phyloP scores from a whole-genome alignment of 2,797 vertebrate genomes.

The Mormyrus hasselquistii region DNA sequence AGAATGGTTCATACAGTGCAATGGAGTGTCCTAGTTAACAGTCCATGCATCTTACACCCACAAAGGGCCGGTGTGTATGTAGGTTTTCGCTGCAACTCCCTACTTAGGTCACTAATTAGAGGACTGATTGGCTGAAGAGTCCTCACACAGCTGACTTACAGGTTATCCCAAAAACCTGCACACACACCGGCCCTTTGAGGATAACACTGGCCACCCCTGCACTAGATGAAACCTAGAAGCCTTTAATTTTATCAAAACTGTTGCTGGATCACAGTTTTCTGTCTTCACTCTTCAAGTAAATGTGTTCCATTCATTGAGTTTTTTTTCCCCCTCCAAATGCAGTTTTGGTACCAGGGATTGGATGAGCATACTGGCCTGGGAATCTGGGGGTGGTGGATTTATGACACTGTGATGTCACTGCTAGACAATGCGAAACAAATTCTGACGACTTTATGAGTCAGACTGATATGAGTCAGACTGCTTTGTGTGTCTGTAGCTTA shows the following conservation, averaged over 20 bases:
- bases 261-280: background rate
- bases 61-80: no score
- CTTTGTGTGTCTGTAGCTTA: background rate
- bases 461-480: background rate
- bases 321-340: background rate
- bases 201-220: no score
- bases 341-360: background rate
- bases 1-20: background rate
- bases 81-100: no score
- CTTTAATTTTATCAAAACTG: background rate
- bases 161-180: no score
- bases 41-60: background rate
- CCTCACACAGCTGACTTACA: no score
- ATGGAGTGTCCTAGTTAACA: background rate
- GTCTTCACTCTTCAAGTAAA: background rate
- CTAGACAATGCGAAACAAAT: background rate
- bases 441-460: background rate
- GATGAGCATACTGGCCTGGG: background rate
- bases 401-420: background rate
- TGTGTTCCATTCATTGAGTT: background rate
- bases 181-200: no score
- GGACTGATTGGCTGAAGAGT: no score
- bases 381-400: slow-evolving; percentile 1
- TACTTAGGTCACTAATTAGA: no score
- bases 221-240: background rate